phyloP scores from a whole-genome alignment of 1,140 invertebrate species.

The Diploscapter pachys region DNA sequence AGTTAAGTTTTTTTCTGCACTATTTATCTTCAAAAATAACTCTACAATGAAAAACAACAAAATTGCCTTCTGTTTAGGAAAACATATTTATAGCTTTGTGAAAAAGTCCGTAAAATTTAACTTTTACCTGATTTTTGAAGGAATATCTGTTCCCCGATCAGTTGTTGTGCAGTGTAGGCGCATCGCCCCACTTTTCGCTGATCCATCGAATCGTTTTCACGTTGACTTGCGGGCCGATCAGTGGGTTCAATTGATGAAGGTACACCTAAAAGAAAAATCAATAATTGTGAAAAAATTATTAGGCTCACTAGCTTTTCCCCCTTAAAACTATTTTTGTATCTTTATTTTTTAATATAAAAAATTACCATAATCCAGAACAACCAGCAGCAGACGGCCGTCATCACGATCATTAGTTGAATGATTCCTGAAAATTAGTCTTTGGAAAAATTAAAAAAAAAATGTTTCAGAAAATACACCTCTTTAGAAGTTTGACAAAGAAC shows the following conservation, averaged over 20 bases:
- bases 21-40: too few relatives aligned
- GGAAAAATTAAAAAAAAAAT: not conserved
- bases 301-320: not conserved
- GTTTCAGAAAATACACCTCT: not conserved
- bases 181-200: slow-evolving; percentile 49
- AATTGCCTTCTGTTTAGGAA: too few relatives aligned
- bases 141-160: not conserved
- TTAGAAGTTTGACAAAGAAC: too few relatives aligned
- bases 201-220: slow-evolving; percentile 59
- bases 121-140: too few relatives aligned
- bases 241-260: slow-evolving; percentile 56
- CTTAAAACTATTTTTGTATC: not conserved
- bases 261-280: slow-evolving; percentile 44
- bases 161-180: slow-evolving; percentile 10
- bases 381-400: slow-evolving; percentile 58
- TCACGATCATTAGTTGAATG: slow-evolving; percentile 57
- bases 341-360: not conserved
- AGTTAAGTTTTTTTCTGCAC: too few relatives aligned
- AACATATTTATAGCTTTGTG: too few relatives aligned
- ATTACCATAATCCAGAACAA: slow-evolving; percentile 52
- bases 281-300: not conserved
- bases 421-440: slow-evolving; percentile 45
- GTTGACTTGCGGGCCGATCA: slow-evolving; percentile 57
- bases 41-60: too few relatives aligned
- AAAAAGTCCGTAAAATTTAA: too few relatives aligned